Evolutionary conservation across 2,113 vertebrate species (phyloP).

Genomic region (Cebidichthys violaceus): DNA sequence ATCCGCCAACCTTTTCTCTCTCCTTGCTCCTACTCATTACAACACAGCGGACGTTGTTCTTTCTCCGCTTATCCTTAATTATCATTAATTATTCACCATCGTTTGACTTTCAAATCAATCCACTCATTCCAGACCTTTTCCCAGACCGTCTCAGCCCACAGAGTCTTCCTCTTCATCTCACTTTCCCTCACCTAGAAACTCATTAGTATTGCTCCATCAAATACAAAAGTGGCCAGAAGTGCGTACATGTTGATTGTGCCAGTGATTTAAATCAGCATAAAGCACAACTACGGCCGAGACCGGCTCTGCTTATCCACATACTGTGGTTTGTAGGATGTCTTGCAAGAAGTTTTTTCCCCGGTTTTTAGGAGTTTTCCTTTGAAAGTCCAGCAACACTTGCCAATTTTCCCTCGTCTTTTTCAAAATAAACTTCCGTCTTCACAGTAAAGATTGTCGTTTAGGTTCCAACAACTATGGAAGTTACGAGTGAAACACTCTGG

Average conservation of each 20-base stretch:
- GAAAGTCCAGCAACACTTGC: too few species aligned
- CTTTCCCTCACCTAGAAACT: neutral
- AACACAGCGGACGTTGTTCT: conserved; percentile 43
- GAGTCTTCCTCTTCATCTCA: neutral
- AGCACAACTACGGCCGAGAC: neutral
- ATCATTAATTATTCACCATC: conserved; percentile 57
- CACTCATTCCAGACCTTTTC: conserved; percentile 48
- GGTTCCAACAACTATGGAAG: too few species aligned
- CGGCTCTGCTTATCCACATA: too few species aligned
- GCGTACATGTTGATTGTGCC: neutral
- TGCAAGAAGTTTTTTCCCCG: too few species aligned
- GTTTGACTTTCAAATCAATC: conserved; percentile 73
- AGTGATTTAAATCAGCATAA: neutral
- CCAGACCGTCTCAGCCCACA: neutral
- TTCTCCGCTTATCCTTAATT: conserved; percentile 28
- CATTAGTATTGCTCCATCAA: neutral
- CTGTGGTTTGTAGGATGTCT: too few species aligned
- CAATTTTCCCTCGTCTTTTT: too few species aligned
- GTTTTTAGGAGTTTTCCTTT: too few species aligned
- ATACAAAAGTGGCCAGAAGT: neutral
- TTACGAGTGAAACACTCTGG: too few species aligned
- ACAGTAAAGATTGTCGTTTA: too few species aligned
- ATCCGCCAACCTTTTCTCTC: neutral
- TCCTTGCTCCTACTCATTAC: conserved; percentile 24
- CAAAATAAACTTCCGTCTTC: too few species aligned